These are phyloP conservation scores for Lysiphlebus fabarum DNA, from an alignment of 1,140 invertebrate species.

Conservation along the genomic window DNA sequence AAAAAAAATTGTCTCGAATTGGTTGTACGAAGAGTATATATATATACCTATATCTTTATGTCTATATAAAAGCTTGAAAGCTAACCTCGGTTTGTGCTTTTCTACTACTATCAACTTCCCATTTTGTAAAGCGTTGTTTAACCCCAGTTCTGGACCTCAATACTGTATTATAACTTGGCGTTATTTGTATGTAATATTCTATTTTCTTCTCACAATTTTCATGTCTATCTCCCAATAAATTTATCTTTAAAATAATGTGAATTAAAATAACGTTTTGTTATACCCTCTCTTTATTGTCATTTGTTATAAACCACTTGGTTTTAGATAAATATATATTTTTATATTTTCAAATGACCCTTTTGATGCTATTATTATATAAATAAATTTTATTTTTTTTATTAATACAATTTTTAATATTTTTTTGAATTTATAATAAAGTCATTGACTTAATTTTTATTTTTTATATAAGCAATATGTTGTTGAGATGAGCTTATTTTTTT, in stretches of 20 bases:
- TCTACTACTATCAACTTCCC: not conserved
- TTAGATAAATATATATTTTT: too few species aligned
- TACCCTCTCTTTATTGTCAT: too few species aligned
- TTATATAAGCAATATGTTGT: too few species aligned
- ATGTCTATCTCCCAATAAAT: constrained; percentile 30
- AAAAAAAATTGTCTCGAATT: constrained; percentile 18
- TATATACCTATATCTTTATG: not conserved
- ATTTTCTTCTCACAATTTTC: constrained; percentile 9
- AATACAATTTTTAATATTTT: too few species aligned
- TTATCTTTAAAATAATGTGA: constrained; percentile 49
- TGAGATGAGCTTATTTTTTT: too few species aligned
- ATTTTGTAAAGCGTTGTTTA: constrained; percentile 8
- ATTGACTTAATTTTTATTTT: too few species aligned
- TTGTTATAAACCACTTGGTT: too few species aligned
- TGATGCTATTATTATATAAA: too few species aligned
- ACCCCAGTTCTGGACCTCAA: constrained; percentile 10
- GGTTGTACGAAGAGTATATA: constrained; percentile 5
- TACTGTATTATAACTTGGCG: constrained; percentile 28
- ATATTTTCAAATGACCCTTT: too few species aligned
- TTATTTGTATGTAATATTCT: constrained; percentile 38
- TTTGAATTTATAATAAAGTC: too few species aligned
- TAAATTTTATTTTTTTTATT: too few species aligned
- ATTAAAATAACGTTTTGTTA: constrained; percentile 48
- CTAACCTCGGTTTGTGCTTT: constrained; percentile 9
- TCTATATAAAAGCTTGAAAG: constrained; percentile 1